Evolutionary conservation across 2,797 vertebrate genomes (phyloP).

Genomic region (Chelon labrosus): DNA sequence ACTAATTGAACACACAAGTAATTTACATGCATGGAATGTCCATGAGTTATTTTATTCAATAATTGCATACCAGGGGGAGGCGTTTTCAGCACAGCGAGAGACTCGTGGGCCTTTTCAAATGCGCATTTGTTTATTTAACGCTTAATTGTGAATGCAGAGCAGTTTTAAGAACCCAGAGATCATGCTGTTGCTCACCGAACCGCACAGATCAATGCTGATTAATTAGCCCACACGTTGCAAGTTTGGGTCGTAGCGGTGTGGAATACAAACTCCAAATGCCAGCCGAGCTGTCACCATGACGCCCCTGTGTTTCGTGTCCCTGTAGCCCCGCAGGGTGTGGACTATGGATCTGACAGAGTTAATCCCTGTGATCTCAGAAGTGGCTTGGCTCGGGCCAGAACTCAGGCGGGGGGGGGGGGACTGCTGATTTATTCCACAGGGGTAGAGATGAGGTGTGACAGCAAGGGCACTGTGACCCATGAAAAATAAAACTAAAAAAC

Average conservation of each 20-base stretch:
- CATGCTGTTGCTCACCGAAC: conserved; percentile 31
- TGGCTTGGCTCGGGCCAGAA: conserved; percentile 36
- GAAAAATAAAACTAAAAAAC: conserved; percentile 17
- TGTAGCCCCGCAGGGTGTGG: conserved; percentile 30
- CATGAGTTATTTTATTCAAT: neutral
- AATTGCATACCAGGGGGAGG: neutral
- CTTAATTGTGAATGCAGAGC: conserved; percentile 17
- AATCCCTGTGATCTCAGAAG: conserved; percentile 63
- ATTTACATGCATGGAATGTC: conserved; percentile 24
- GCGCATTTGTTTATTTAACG: conserved; percentile 14
- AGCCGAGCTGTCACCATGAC: conserved; percentile 39
- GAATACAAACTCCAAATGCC: conserved; percentile 51
- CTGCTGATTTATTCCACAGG: conserved; percentile 60
- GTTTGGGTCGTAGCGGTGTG: conserved; percentile 11
- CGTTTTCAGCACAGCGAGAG: neutral
- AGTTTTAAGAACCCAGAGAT: conserved; percentile 10
- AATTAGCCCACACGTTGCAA: conserved; percentile 43
- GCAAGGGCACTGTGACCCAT: conserved; percentile 63
- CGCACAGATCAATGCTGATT: conserved; percentile 48
- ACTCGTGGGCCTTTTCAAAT: neutral
- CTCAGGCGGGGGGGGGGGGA: conserved; percentile 12
- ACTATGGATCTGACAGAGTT: conserved; percentile 55
- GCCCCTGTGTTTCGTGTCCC: conserved; percentile 33
- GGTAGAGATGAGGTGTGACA: conserved; percentile 31
- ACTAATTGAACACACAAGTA: neutral